Evolutionary conservation across 2,113 vertebrate genomes (phyloP).

Genomic region (Trogon melanurus): DNA sequence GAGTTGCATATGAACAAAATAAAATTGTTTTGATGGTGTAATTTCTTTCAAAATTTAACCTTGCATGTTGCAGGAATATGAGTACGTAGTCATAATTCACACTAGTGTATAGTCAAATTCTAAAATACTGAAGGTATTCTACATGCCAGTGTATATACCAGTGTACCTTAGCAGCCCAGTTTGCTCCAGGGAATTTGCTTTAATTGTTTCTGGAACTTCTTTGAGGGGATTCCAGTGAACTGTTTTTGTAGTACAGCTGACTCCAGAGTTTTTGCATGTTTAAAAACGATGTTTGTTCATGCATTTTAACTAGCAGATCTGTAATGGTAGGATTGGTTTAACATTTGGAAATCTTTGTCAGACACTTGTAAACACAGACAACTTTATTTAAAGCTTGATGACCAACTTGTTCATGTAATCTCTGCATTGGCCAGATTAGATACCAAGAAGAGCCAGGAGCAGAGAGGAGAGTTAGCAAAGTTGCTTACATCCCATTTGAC

Average conservation of each 20-base stretch:
- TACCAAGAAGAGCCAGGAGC: background rate
- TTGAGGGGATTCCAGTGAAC: background rate
- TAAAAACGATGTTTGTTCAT: background rate
- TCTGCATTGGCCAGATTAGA: background rate
- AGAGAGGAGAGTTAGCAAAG: background rate
- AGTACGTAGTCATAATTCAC: background rate
- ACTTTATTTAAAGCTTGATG: constrained; percentile 5
- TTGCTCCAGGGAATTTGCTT: background rate
- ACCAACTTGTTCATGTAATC: background rate
- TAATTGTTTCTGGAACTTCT: background rate
- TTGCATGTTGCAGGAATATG: background rate
- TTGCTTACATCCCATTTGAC: background rate
- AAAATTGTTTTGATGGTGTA: background rate
- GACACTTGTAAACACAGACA: constrained; percentile 20
- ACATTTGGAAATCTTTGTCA: constrained; percentile 33
- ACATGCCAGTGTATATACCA: background rate
- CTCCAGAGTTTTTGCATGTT: background rate
- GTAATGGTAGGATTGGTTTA: background rate
- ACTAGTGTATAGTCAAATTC: background rate
- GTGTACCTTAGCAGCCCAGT: background rate
- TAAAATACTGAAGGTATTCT: background rate
- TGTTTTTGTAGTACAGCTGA: background rate
- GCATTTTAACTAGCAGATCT: background rate
- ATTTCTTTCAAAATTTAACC: background rate
- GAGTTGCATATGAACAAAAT: background rate